phyloP scores from a whole-genome alignment of 2,888 invertebrate species.

The Seladonia tumulorum region DNA sequence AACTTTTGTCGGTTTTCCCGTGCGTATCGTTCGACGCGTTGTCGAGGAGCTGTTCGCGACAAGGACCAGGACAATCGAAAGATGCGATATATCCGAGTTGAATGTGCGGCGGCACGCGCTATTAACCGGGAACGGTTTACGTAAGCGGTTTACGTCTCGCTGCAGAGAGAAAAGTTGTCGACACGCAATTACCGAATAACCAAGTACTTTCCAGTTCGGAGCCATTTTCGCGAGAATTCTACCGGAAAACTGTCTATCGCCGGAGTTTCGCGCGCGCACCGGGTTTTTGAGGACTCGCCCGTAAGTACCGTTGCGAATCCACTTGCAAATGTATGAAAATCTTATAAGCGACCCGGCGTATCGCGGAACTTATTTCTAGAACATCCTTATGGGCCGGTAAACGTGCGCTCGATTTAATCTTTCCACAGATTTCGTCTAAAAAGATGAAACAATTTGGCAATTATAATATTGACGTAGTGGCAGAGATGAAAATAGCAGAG shows the following conservation, averaged over 20 bases:
- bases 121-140: background rate
- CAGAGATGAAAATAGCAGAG: too few species aligned
- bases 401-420: too few species aligned
- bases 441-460: too few species aligned
- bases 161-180: background rate
- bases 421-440: too few species aligned
- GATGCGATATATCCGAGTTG: background rate
- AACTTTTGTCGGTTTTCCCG: background rate
- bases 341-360: conserved; percentile 18
- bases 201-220: background rate
- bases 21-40: background rate
- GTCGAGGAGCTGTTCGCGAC: background rate
- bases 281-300: background rate
- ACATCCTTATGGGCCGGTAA: too few species aligned
- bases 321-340: conserved; percentile 6
- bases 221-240: background rate
- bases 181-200: background rate
- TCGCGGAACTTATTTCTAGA: background rate
- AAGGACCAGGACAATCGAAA: background rate
- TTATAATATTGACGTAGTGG: too few species aligned
- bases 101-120: background rate
- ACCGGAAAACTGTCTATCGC: background rate
- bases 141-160: conserved; percentile 13
- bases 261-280: background rate
- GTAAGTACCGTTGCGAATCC: background rate